Percentiles rank a stretch among this genome's conserved stretches.
phyloP scores from a whole-genome alignment of 1,140 invertebrate species.

The Pemphigus obesinymphae region DNA sequence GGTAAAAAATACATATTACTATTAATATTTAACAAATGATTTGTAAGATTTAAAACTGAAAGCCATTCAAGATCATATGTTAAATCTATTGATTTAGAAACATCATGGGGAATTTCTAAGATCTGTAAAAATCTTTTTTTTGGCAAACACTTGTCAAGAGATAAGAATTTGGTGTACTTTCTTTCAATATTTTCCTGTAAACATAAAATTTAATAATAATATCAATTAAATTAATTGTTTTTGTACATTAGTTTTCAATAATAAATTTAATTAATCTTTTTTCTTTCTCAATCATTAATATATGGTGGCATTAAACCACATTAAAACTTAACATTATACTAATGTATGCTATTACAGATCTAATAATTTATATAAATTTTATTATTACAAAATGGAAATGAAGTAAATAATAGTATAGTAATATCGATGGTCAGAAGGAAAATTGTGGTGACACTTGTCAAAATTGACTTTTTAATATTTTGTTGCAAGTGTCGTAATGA shows the following conservation, averaged over 20 bases:
- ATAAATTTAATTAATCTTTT: background rate
- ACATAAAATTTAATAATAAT: background rate
- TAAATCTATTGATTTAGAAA: constrained; percentile 58
- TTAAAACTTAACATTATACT: too few species aligned
- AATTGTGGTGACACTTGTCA: too few species aligned
- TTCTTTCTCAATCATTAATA: background rate
- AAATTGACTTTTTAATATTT: too few species aligned
- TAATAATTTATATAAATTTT: background rate
- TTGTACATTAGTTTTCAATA: background rate
- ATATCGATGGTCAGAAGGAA: too few species aligned
- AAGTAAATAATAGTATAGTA: too few species aligned
- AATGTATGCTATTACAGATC: too few species aligned
- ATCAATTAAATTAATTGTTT: background rate
- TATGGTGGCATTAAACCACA: too few species aligned
- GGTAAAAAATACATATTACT: constrained; percentile 71
- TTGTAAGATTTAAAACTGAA: constrained; percentile 76
- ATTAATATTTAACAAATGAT: constrained; percentile 78
- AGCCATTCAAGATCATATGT: constrained; percentile 93
- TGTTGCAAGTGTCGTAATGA: too few species aligned
- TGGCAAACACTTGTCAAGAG: constrained; percentile 93
- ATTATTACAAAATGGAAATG: too few species aligned
- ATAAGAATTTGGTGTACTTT: constrained; percentile 64
- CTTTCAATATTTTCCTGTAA: background rate
- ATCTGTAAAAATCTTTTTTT: constrained; percentile 77
- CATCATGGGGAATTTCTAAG: constrained; percentile 55